Conservation (phyloP, 2,113 vertebrate genomes). For the Struthidea cinerea region DNA sequence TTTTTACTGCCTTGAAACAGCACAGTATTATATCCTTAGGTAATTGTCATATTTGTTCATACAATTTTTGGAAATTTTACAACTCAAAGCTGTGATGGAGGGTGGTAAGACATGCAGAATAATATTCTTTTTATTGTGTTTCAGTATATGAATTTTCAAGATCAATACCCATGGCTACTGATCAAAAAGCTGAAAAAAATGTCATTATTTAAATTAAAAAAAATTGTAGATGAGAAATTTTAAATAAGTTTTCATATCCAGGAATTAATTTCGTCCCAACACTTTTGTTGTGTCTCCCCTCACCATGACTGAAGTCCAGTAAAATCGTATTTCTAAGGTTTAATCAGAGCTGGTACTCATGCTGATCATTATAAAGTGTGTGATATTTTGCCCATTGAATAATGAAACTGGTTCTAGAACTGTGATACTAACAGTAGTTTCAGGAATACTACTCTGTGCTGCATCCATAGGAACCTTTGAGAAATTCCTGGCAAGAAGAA, state of each 20-base stretch:
- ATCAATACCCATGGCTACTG: neutral
- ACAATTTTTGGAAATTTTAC: neutral
- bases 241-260: neutral
- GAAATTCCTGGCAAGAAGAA: neutral
- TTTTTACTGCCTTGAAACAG: neutral
- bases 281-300: neutral
- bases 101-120: neutral
- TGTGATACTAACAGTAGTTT: neutral
- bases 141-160: neutral
- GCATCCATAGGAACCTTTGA: neutral
- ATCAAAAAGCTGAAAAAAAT: neutral
- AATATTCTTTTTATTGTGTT: neutral
- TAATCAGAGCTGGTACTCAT: neutral
- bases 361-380: neutral
- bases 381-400: neutral
- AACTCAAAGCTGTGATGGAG: neutral
- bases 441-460: neutral
- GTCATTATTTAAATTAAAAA: neutral
- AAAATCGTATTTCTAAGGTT: neutral
- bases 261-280: neutral
- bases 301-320: neutral
- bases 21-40: neutral
- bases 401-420: neutral
- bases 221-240: neutral
- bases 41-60: neutral